phyloP scores from a whole-genome alignment of 1,140 invertebrate genomes.

The Arctopsyche grandis region DNA sequence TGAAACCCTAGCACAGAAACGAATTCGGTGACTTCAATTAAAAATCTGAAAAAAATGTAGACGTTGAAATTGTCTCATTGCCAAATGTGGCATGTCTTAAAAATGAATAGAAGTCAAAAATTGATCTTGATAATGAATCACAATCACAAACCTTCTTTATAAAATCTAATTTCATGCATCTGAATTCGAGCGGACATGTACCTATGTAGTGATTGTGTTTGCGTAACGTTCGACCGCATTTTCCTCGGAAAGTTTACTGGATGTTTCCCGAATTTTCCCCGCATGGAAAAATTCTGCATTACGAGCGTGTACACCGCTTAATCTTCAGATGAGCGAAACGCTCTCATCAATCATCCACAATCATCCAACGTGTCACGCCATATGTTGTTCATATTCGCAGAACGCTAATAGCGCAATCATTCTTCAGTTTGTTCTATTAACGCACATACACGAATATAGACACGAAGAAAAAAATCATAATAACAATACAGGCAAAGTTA shows the following conservation, averaged over 20 bases:
- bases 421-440: background rate
- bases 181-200: too few species aligned
- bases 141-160: too few species aligned
- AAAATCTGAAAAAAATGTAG: too few species aligned
- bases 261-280: background rate
- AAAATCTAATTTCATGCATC: too few species aligned
- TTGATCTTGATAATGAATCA: too few species aligned
- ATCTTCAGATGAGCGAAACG: background rate
- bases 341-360: slow-evolving; percentile 24
- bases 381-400: slow-evolving; percentile 7
- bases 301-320: background rate
- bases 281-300: background rate
- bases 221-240: background rate
- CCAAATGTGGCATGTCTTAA: too few species aligned
- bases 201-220: too few species aligned
- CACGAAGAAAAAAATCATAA: background rate
- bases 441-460: background rate
- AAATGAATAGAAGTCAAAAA: too few species aligned
- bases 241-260: background rate
- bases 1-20: too few species aligned
- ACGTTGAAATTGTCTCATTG: too few species aligned
- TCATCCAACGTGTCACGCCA: slow-evolving; percentile 26
- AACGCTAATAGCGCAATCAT: slow-evolving; percentile 26
- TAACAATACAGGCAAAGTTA: background rate
- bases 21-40: too few species aligned